phyloP scores from a whole-genome alignment of 1,140 invertebrate species.

The Batillaria attramentaria region DNA sequence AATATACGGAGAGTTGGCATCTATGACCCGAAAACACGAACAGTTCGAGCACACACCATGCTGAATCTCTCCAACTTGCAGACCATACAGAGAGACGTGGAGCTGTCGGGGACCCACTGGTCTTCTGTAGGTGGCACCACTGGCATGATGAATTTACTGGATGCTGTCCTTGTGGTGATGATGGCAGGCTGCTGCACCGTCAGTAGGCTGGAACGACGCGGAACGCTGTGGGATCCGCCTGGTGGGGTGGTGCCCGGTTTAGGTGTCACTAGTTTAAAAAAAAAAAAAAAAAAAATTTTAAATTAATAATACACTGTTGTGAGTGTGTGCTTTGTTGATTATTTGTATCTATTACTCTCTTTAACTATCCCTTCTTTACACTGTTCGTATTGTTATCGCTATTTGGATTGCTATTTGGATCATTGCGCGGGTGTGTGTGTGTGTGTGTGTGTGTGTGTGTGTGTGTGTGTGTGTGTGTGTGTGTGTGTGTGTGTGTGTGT shows the following conservation, averaged over 20 bases:
- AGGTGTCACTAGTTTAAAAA: not conserved
- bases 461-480: not conserved
- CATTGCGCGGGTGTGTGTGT: too few species aligned
- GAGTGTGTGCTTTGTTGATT: too few species aligned
- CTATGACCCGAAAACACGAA: too few species aligned
- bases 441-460: too few species aligned
- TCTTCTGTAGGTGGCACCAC: constrained; percentile 70
- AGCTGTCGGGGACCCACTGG: constrained; percentile 73
- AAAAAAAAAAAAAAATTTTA: not conserved
- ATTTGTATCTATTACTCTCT: too few species aligned
- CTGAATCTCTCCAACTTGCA: constrained; percentile 73
- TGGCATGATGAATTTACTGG: constrained; percentile 70
- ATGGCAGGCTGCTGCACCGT: not conserved
- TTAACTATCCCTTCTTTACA: too few species aligned
- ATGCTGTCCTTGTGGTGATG: not conserved
- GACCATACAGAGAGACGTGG: constrained; percentile 71
- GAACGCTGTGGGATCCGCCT: not conserved
- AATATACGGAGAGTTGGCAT: too few species aligned
- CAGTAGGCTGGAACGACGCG: constrained; percentile 1
- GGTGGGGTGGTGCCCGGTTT: not conserved
- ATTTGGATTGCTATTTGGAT: too few species aligned
- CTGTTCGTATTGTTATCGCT: too few species aligned
- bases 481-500: not conserved
- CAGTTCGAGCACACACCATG: constrained; percentile 73
- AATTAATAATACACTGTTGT: too few species aligned